phyloP scores from a whole-genome alignment of 2,113 vertebrate species.

The Colius striatus region DNA sequence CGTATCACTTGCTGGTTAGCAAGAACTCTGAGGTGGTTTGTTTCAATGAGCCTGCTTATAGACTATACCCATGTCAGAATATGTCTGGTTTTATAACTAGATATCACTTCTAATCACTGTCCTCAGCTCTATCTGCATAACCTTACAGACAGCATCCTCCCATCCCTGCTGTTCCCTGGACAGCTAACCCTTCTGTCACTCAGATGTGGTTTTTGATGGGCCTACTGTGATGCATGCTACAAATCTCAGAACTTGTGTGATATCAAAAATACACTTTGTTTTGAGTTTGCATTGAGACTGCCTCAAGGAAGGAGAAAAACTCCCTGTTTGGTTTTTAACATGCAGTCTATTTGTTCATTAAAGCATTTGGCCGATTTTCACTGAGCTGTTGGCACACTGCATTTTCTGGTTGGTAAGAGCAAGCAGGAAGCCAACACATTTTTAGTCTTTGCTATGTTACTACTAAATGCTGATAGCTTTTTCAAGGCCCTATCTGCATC shows the following conservation, averaged over 20 bases:
- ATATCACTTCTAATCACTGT: neutral
- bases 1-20: neutral
- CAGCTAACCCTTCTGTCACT: neutral
- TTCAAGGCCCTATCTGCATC: neutral
- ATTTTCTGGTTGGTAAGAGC: neutral
- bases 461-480: neutral
- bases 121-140: neutral
- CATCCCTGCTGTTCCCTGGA: neutral
- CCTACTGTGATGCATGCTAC: neutral
- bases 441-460: neutral
- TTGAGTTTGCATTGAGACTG: neutral
- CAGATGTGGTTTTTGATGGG: neutral
- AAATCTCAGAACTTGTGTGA: neutral
- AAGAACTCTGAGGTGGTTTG: neutral
- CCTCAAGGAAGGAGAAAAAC: neutral
- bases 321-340: neutral
- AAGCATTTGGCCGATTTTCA: neutral
- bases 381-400: neutral
- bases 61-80: accelerated
- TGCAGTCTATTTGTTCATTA: neutral
- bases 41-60: neutral
- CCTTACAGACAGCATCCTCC: neutral
- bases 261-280: neutral
- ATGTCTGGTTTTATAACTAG: neutral
- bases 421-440: neutral